phyloP scores from a whole-genome alignment of 2,888 invertebrate genomes.

The Phyllotreta striolata region DNA sequence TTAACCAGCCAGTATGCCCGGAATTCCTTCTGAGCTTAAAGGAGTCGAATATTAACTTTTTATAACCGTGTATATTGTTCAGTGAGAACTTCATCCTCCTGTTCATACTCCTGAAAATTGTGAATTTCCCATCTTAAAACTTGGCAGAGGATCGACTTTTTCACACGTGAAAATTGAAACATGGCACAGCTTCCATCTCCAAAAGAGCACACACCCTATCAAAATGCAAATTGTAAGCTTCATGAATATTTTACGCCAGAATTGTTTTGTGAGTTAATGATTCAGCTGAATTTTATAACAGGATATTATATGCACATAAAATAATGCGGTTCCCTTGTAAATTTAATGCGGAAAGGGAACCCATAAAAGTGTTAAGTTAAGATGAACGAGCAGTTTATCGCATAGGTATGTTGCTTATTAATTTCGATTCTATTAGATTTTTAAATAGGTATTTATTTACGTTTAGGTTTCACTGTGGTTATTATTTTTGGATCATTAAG shows the following conservation, averaged over 20 bases:
- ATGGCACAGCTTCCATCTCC: slow-evolving; percentile 35
- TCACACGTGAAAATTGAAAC: slow-evolving; percentile 41
- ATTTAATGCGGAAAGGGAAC: slow-evolving; percentile 18
- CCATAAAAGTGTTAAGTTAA: slow-evolving; percentile 11
- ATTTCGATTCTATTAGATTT: too few species aligned
- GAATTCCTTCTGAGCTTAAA: slow-evolving; percentile 1
- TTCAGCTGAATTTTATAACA: slow-evolving; percentile 39
- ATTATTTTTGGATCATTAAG: too few species aligned
- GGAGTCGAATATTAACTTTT: slow-evolving; percentile 13
- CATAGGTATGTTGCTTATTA: too few species aligned
- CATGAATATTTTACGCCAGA: slow-evolving; percentile 42
- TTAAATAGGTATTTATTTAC: too few species aligned
- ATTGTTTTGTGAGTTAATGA: slow-evolving; percentile 42
- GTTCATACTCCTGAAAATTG: slow-evolving; percentile 27
- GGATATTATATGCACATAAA: slow-evolving; percentile 36
- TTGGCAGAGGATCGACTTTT: slow-evolving; percentile 31
- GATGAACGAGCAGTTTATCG: too few species aligned
- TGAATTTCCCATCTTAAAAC: slow-evolving; percentile 23
- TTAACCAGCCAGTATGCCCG: slow-evolving; percentile 3
- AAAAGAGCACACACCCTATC: slow-evolving; percentile 44
- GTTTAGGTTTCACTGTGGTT: too few species aligned
- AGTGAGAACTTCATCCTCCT: slow-evolving; percentile 18
- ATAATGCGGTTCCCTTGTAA: slow-evolving; percentile 12
- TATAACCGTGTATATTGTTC: neutral
- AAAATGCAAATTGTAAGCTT: slow-evolving; percentile 46